Evolutionary conservation across 2,888 invertebrate species (phyloP).

Genomic region (Machimus atricapillus): DNA sequence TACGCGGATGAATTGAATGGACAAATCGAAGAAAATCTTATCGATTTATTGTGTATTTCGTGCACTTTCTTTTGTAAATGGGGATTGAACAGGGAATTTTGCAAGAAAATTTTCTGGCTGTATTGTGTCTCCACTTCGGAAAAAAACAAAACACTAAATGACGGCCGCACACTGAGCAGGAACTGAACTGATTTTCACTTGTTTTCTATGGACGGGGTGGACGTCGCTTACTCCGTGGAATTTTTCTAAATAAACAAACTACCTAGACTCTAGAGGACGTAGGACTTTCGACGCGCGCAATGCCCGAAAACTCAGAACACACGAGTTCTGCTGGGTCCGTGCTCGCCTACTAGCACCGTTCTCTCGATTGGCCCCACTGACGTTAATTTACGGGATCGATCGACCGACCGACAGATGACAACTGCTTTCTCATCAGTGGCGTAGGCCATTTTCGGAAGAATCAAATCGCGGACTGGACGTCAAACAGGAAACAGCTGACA

Average conservation of each 20-base stretch:
- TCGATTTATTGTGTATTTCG: conserved; percentile 25
- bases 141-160: conserved; percentile 9
- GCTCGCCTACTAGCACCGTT: neutral
- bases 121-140: neutral
- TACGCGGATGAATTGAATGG: neutral
- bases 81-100: neutral
- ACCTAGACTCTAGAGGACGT: neutral
- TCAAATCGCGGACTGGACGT: neutral
- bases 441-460: neutral
- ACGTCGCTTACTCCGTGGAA: neutral
- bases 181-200: neutral
- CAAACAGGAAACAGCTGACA: neutral
- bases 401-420: neutral
- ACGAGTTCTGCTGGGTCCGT: neutral
- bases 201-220: neutral
- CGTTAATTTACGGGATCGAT: too few species aligned
- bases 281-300: neutral
- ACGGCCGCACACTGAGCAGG: neutral
- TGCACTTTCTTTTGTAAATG: neutral
- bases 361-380: neutral
- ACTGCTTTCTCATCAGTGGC: neutral
- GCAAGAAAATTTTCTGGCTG: neutral
- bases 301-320: neutral
- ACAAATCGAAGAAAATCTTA: neutral
- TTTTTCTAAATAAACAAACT: neutral